Percentiles rank a stretch among this genome's conserved stretches.
phyloP scores from a whole-genome alignment of 2,888 invertebrate genomes.

The Tachina fera region DNA sequence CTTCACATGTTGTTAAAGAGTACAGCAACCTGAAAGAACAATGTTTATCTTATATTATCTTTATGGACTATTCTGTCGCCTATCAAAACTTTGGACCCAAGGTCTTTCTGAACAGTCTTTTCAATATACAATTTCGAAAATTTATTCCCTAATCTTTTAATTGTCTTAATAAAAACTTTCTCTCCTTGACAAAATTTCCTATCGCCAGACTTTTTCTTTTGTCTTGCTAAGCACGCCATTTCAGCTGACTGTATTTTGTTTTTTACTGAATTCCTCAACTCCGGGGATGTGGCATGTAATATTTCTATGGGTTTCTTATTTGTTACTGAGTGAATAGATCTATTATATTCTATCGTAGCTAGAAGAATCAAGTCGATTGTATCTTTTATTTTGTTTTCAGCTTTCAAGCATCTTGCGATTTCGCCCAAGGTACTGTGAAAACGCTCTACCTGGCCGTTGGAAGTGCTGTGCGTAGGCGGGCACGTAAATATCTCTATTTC shows the following conservation, averaged over 20 bases:
- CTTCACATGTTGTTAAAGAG: no score
- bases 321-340: no score
- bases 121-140: no score
- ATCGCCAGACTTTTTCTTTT: not conserved
- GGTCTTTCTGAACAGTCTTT: no score
- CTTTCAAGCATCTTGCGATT: not conserved
- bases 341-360: no score
- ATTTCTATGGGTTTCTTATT: no score
- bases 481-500: not conserved
- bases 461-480: not conserved
- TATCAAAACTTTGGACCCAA: no score
- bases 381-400: not conserved
- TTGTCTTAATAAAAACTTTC: not conserved
- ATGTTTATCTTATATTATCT: no score
- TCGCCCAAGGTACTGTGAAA: not conserved
- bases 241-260: not conserved
- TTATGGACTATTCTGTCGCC: no score
- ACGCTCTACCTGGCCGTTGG: not conserved
- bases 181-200: not conserved
- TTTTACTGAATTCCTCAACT: not conserved
- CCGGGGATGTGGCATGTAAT: not conserved
- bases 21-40: no score
- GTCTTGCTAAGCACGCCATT: not conserved
- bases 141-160: not conserved
- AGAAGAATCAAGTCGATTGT: not conserved